Evolutionary conservation across 2,113 vertebrate genomes (phyloP), one percentile per base, ranked within the genome.

Genomic region (Odontophorus gujanensis): DNA sequence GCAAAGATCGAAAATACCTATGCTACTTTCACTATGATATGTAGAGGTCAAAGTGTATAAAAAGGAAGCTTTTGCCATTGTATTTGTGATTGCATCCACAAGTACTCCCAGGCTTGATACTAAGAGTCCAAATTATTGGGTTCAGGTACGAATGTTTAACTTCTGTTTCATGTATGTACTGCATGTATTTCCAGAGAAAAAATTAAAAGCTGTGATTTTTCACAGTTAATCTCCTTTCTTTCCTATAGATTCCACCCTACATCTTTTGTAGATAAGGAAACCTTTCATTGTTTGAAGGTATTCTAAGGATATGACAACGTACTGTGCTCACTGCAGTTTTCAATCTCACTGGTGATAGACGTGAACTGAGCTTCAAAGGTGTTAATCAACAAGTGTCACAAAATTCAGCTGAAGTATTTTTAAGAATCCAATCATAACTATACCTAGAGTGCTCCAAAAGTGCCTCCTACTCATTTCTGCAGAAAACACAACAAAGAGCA

Each of bases 141-240:
- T 51, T 86, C 40, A 66, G 24, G 51, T 7, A 36, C 17, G 2
- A 72, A 18, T 32, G 9, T 25, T 87, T 36, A 45, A 36, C 3
- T 65, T 76, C 7, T 81, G 38, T 2, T 67, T 81, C 21, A 42
- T 45, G 26, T 28, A 3, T 32, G 6, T 0, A 0, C 15, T 30
- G 3, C 32, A 5, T 0, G 0, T 18, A 36, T 55, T 69, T 93
- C 25, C 13, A 9, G 34, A 77, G 22, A 43, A 85, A 79, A 69
- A 20, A 0, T 8, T 50, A 40, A 6, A 67, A 82, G 25, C 6
- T 36, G 2, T 14, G 1, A 55, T 85, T 62, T 16, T 63, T 75
- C 7, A 26, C 6, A 19, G 25, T 45, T 34, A 59, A 38, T 11
- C 4, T 2, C 1, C 15, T 55, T 71, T 11, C 4, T 78, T 77